Conservation (phyloP, 2,113 vertebrate genomes). For the Larimichthys crocea region DNA sequence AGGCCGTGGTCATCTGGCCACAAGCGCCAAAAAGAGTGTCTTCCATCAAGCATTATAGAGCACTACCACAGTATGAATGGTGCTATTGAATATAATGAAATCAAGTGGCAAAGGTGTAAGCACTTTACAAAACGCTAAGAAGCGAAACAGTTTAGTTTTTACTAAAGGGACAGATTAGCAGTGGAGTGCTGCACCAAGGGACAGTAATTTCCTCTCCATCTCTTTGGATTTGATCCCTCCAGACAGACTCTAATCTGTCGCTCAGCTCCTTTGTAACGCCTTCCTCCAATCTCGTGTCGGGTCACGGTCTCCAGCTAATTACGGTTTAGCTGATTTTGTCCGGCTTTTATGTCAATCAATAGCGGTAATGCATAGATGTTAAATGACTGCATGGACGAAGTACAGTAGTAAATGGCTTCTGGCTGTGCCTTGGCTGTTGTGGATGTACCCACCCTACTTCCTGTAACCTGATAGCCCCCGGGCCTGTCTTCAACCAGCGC, state of each 20-base stretch:
- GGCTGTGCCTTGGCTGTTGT: constrained; percentile 31
- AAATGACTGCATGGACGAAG: constrained; percentile 58
- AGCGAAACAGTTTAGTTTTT: constrained; percentile 4
- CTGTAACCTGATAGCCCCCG: constrained; percentile 71
- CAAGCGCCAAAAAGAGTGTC: not conserved
- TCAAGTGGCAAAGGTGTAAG: constrained; percentile 15
- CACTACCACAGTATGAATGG: constrained; percentile 5
- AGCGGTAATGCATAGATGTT: constrained; percentile 72
- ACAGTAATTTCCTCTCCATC: constrained; percentile 47
- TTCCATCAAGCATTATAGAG: not conserved
- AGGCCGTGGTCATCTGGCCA: not conserved
- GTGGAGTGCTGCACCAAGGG: constrained; percentile 14
- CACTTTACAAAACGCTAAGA: constrained; percentile 1
- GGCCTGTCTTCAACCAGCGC: constrained; percentile 47
- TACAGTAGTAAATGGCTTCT: constrained; percentile 59
- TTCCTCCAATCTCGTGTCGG: constrained; percentile 45
- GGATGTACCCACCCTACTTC: constrained; percentile 62
- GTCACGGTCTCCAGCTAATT: constrained; percentile 77
- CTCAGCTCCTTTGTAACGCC: constrained; percentile 48
- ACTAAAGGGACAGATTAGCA: constrained; percentile 37
- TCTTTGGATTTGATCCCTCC: constrained; percentile 45
- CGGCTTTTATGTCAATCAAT: constrained; percentile 77
- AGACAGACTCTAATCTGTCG: constrained; percentile 62
- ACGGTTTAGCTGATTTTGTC: constrained; percentile 72
- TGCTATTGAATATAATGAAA: constrained; percentile 15